Percentiles rank a stretch among this genome's conserved stretches.
phyloP scores from a whole-genome alignment of 1,140 invertebrate genomes.

The Armadillidium nasatum region DNA sequence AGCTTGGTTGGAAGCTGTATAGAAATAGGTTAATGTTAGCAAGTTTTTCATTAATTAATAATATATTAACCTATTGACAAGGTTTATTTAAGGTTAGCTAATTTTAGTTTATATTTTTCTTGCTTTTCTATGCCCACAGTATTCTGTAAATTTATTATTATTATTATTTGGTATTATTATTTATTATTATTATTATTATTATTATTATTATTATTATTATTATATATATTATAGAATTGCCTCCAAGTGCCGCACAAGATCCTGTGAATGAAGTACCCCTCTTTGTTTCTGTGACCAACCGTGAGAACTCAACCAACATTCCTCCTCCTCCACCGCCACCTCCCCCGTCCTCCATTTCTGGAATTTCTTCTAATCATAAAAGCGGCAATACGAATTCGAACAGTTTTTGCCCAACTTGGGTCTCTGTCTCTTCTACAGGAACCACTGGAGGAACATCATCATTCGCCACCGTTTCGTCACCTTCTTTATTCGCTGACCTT shows the following conservation, averaged over 20 bases:
- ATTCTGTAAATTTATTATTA: no score
- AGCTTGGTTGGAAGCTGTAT: no score
- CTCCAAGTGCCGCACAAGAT: slow-evolving; percentile 76
- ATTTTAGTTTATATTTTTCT: no score
- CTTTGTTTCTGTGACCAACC: slow-evolving; percentile 39
- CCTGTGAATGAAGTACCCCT: slow-evolving; percentile 48
- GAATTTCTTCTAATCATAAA: slow-evolving; percentile 27
- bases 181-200: not conserved
- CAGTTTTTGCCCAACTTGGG: slow-evolving; percentile 42
- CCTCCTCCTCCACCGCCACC: slow-evolving; percentile 48
- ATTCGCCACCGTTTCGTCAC: slow-evolving; percentile 35
- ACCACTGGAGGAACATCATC: slow-evolving; percentile 31
- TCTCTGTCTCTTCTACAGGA: slow-evolving; percentile 53
- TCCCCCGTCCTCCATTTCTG: slow-evolving; percentile 46
- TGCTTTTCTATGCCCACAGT: no score
- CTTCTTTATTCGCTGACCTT: slow-evolving; percentile 42
- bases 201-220: not conserved
- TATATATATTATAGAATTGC: slow-evolving; percentile 63
- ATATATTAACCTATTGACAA: no score
- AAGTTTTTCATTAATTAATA: no score
- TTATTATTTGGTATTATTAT: no score
- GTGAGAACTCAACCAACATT: slow-evolving; percentile 49
- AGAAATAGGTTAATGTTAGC: no score
- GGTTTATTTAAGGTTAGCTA: no score
- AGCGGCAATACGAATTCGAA: slow-evolving; percentile 21